Evolutionary conservation across 2,888 invertebrate species (phyloP).

Genomic region (Polylopha cassiicola): DNA sequence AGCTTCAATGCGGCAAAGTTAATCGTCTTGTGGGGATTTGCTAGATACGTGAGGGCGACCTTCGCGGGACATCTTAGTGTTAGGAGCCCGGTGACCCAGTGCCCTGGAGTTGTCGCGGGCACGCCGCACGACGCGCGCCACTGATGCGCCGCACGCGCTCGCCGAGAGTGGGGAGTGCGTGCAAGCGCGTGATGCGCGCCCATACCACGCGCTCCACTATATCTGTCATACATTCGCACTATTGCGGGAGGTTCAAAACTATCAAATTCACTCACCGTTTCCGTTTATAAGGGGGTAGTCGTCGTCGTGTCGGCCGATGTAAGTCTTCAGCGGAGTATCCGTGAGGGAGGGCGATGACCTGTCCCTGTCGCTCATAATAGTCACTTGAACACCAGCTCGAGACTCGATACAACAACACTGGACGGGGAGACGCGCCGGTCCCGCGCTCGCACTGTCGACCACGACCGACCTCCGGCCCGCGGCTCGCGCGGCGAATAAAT

Average conservation of each 20-base stretch:
- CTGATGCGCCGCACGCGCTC: slow-evolving; percentile 27
- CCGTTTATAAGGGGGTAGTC: slow-evolving; percentile 88
- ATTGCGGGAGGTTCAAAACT: slow-evolving; percentile 24
- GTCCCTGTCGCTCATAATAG: slow-evolving; percentile 94
- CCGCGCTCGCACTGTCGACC: slow-evolving; percentile 57
- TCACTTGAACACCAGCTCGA: slow-evolving; percentile 48
- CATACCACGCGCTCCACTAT: slow-evolving; percentile 23
- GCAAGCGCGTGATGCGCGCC: slow-evolving; percentile 37
- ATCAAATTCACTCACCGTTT: slow-evolving; percentile 76
- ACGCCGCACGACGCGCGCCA: slow-evolving; percentile 28
- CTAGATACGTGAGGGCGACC: slow-evolving; percentile 25
- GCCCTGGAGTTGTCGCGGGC: slow-evolving; percentile 31
- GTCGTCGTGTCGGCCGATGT: slow-evolving; percentile 89
- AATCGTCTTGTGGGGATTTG: slow-evolving; percentile 36
- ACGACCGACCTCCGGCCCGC: slow-evolving; percentile 75
- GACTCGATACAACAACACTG: slow-evolving; percentile 42
- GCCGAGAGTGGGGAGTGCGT: slow-evolving; percentile 30
- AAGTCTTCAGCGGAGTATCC: slow-evolving; percentile 91
- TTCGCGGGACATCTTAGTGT: slow-evolving; percentile 18
- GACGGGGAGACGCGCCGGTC: slow-evolving; percentile 64
- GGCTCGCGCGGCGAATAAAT: slow-evolving; percentile 74
- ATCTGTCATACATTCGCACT: slow-evolving; percentile 17
- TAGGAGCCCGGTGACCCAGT: slow-evolving; percentile 32
- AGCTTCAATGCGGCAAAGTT: slow-evolving; percentile 65
- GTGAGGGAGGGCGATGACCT: slow-evolving; percentile 91